Evolutionary conservation across 2,113 vertebrate genomes (phyloP).

Genomic region (Cranoglanis bouderius): DNA sequence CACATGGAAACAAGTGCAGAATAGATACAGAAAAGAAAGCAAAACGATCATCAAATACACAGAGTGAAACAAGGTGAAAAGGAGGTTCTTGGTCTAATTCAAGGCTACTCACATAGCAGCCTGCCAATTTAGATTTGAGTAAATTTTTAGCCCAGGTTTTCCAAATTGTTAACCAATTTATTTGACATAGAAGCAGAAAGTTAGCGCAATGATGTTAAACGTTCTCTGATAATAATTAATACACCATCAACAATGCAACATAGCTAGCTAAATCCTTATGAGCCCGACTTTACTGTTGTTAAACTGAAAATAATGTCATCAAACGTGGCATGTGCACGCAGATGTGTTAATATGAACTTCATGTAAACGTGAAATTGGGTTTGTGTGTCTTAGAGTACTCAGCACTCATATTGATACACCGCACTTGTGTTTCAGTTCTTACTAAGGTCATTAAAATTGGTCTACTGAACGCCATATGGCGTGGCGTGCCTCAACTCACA

Average conservation of each 20-base stretch:
- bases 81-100: background rate
- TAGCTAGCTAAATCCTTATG: background rate
- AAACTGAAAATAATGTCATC: background rate
- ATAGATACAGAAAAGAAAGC: background rate
- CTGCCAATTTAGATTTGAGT: background rate
- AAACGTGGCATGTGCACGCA: background rate
- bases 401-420: background rate
- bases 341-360: background rate
- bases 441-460: background rate
- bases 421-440: background rate
- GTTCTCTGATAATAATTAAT: background rate
- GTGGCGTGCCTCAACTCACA: background rate
- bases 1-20: slow-evolving; percentile 9
- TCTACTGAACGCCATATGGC: background rate
- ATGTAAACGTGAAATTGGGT: background rate
- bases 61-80: background rate
- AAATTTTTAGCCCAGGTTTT: background rate
- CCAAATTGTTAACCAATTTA: background rate
- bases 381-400: background rate
- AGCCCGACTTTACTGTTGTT: background rate
- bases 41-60: background rate
- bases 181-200: background rate
- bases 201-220: background rate
- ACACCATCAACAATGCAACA: background rate
- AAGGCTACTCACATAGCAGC: background rate